Percentiles rank a stretch among this genome's conserved stretches.
phyloP scores from a whole-genome alignment of 2,797 vertebrate species.

The Oryzias sinensis region DNA sequence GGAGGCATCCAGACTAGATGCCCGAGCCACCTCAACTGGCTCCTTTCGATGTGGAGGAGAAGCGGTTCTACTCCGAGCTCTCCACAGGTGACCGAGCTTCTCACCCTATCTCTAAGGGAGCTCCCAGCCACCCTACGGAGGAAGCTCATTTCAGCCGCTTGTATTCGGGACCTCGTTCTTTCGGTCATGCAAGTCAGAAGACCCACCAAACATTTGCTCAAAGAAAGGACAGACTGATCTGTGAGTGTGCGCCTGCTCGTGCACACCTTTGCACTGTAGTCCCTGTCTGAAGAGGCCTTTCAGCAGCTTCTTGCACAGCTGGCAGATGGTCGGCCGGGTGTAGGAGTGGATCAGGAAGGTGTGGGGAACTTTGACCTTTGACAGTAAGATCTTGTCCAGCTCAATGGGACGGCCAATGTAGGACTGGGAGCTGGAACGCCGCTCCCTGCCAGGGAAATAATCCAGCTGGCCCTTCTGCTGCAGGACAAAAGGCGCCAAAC shows the following conservation, averaged over 20 bases:
- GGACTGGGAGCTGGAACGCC: conserved; percentile 90
- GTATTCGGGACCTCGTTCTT: too few relatives aligned
- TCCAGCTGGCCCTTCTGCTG: conserved; percentile 89
- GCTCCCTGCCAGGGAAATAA: conserved; percentile 86
- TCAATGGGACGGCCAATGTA: conserved; percentile 92
- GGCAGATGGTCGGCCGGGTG: conserved; percentile 91
- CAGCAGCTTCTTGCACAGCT: conserved; percentile 90
- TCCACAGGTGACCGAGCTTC: too few relatives aligned
- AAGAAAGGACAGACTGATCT: too few relatives aligned
- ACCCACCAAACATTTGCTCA: too few relatives aligned
- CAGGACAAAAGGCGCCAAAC: background rate
- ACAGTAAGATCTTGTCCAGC: conserved; percentile 96
- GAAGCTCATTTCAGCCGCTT: too few relatives aligned
- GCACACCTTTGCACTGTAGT: conserved; percentile 93
- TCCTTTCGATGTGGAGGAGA: too few relatives aligned
- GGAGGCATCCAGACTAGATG: too few relatives aligned
- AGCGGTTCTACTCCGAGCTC: too few relatives aligned
- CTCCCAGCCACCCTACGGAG: too few relatives aligned
- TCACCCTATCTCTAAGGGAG: too few relatives aligned
- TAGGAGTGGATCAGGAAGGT: conserved; percentile 95
- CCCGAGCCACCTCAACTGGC: too few relatives aligned
- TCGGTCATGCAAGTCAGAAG: too few relatives aligned
- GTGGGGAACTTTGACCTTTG: conserved; percentile 92
- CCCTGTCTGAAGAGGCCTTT: conserved; percentile 95
- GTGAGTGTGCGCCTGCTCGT: conserved; percentile 58